Base-by-base conservation (phyloP, 2,797 vertebrate species). In the Arctocebus calabarensis region DNA sequence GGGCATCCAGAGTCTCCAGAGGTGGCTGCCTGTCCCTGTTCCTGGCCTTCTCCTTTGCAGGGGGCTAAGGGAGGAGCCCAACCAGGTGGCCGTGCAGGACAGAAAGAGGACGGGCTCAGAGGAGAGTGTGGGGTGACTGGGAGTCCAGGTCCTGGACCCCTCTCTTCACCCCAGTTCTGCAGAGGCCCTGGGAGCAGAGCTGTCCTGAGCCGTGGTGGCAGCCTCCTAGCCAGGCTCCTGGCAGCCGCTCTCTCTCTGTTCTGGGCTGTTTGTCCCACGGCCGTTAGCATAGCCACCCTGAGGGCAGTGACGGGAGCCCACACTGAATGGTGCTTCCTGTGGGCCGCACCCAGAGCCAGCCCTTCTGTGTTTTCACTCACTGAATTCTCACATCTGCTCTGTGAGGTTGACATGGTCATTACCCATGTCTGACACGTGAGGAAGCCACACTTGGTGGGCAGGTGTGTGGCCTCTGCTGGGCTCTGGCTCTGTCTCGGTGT, bases 311-410 rank as follows among this genome's bases (percentile, higher is more conserved):
- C 1, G 0, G 78, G 70, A 78, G 17, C 37, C 40, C 43, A 3
- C 10, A 7, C 43, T 0, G 2, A 3, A 0, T 0, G n/a, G 73
- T 4, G 0, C 14, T 52, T 32, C 19, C 3, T 52, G 4, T 8
- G 40, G 52, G 64, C 85, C 1, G 0, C 29, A 23, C 10, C 1
- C 68, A 2, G 19, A 4, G 27, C 64, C 66, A 10, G 45, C 13
- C 57, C n/a, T n/a, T 52, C 43, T 13, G 4, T 2, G 0, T 37
- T 34, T 61, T 57, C 13, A 7, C 20, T 34, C 77, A 3, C 12
- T 12, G 43, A 7, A 3, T 62, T 45, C 68, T n/a, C 29, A 48
- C 29, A 1, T 0, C 43, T 17, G 14, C 66, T n/a, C 68, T 2
- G 45, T 16, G 62, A 55, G 52, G 62, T 22, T 17, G 64, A 40